Evolutionary conservation across 2,888 invertebrate species (phyloP).

Genomic region (Muschampia plurimacula): DNA sequence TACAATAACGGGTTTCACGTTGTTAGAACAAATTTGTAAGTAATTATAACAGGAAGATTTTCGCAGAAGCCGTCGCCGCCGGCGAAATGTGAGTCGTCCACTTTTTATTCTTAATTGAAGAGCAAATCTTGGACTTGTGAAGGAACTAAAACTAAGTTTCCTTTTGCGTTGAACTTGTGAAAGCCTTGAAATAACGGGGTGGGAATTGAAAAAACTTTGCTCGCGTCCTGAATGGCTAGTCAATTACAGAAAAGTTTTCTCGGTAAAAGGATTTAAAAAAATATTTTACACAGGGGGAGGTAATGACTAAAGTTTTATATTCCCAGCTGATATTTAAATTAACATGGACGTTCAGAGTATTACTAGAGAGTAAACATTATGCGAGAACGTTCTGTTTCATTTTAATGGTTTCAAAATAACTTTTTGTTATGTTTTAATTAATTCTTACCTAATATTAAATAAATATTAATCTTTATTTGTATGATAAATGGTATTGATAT

Average conservation of each 20-base stretch:
- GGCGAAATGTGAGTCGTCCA: constrained; percentile 24
- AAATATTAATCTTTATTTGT: too few relatives aligned
- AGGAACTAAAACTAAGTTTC: constrained; percentile 28
- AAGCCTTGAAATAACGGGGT: constrained; percentile 36
- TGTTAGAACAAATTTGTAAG: constrained; percentile 2
- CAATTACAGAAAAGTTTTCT: constrained; percentile 32
- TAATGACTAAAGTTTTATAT: constrained; percentile 1
- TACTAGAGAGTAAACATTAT: too few relatives aligned
- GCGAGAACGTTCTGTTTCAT: too few relatives aligned
- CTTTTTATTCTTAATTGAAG: constrained; percentile 33
- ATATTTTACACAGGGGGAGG: constrained; percentile 3
- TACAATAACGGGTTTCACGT: not conserved
- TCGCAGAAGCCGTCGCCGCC: constrained; percentile 11
- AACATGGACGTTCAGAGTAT: not conserved
- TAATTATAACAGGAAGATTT: constrained; percentile 20
- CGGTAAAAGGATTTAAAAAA: constrained; percentile 14
- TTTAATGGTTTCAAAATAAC: too few relatives aligned
- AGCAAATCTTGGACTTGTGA: constrained; percentile 27
- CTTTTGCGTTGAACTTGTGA: constrained; percentile 31
- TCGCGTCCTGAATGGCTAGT: constrained; percentile 15
- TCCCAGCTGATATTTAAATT: constrained; percentile 6
- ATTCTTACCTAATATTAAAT: too few relatives aligned
- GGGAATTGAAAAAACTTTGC: constrained; percentile 36
- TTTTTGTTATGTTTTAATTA: too few relatives aligned
- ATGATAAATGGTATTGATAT: too few relatives aligned